phyloP scores from a whole-genome alignment of 1,140 invertebrate species.

The Dendrolimus punctatus region DNA sequence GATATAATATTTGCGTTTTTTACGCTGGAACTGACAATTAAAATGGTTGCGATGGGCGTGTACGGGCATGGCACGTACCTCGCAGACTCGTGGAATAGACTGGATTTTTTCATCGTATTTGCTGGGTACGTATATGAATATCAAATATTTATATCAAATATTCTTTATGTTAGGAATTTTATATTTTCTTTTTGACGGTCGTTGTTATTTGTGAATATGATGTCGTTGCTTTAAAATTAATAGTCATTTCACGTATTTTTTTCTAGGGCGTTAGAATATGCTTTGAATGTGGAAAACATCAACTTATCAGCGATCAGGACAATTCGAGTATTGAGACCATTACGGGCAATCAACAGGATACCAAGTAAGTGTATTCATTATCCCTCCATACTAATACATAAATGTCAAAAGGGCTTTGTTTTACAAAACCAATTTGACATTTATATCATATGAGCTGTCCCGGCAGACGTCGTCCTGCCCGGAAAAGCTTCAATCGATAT shows the following conservation, averaged over 20 bases:
- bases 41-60: slow-evolving; percentile 99
- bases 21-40: slow-evolving; percentile 95
- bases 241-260: slow-evolving; percentile 2
- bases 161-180: slow-evolving; percentile 4
- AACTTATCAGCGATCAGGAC: slow-evolving; percentile 98
- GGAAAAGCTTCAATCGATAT: too few relatives aligned
- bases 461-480: too few relatives aligned
- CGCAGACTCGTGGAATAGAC: slow-evolving; percentile 97
- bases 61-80: slow-evolving; percentile 95
- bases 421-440: too few relatives aligned
- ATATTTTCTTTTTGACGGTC: slow-evolving; percentile 16
- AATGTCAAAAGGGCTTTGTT: too few relatives aligned
- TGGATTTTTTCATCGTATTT: slow-evolving; percentile 98
- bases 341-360: slow-evolving; percentile 99
- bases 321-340: slow-evolving; percentile 94
- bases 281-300: slow-evolving; percentile 96
- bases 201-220: too few relatives aligned
- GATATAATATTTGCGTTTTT: slow-evolving; percentile 99
- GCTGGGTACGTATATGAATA: slow-evolving; percentile 81
- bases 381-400: neutral
- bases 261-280: slow-evolving; percentile 93
- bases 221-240: too few relatives aligned
- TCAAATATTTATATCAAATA: neutral
- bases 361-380: slow-evolving; percentile 88
- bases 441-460: too few relatives aligned